Conservation (phyloP, 2,888 invertebrate species). For the Nephrotoma guestfalica region DNA sequence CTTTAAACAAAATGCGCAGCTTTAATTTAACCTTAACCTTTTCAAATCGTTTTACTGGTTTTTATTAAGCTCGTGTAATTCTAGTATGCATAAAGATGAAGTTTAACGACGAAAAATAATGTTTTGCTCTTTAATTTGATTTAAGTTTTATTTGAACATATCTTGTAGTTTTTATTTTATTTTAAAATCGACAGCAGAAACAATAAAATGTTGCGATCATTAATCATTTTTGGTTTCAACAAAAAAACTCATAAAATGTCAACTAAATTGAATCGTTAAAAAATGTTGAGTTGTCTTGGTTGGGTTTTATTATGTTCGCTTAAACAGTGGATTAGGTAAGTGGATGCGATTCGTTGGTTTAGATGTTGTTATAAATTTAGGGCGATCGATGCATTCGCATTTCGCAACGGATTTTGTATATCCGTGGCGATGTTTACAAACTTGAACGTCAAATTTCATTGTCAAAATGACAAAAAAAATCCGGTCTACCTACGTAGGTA, state of each 20-base stretch:
- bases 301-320: neutral
- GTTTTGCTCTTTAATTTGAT: neutral
- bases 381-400: too few species aligned
- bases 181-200: neutral
- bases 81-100: neutral
- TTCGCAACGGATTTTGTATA: too few species aligned
- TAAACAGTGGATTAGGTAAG: neutral
- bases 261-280: neutral
- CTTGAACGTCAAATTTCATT: too few species aligned
- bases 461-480: too few species aligned
- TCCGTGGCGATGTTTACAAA: too few species aligned
- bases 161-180: neutral
- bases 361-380: too few species aligned
- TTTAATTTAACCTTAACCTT: neutral
- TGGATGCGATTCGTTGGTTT: too few species aligned
- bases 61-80: neutral
- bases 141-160: neutral
- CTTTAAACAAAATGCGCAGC: neutral
- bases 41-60: neutral
- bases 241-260: neutral
- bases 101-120: neutral
- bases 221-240: neutral
- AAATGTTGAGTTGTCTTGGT: neutral
- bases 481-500: too few species aligned
- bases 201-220: neutral